Evolutionary conservation across 2,888 invertebrate genomes (phyloP).

Genomic region (Lacanobia wlatinum): DNA sequence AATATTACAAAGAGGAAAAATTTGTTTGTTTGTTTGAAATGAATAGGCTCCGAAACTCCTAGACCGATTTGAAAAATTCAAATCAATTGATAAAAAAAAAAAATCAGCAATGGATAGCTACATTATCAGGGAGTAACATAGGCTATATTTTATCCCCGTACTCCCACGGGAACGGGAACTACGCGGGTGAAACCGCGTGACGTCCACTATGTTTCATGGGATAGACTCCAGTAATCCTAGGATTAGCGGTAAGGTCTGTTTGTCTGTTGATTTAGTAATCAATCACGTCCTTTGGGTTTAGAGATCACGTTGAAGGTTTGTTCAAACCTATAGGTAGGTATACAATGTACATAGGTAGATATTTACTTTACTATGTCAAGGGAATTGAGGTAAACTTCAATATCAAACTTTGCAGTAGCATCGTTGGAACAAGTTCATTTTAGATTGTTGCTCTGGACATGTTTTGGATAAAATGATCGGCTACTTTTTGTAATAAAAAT

Average conservation of each 20-base stretch:
- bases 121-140: too few relatives aligned
- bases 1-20: too few relatives aligned
- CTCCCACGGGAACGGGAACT: too few relatives aligned
- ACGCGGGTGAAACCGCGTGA: too few relatives aligned
- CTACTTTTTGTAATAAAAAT: not conserved
- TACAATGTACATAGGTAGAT: not conserved
- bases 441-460: conserved; percentile 1
- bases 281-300: conserved; percentile 25
- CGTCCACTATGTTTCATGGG: not conserved
- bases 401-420: not conserved
- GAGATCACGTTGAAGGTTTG: conserved; percentile 10
- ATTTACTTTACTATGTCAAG: not conserved
- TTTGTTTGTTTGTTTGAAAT: too few relatives aligned
- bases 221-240: conserved; percentile 14
- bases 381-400: not conserved
- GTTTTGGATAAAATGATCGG: too few relatives aligned
- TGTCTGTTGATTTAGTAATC: conserved; percentile 20
- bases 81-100: too few relatives aligned
- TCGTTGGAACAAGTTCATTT: not conserved
- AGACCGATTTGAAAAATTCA: too few relatives aligned
- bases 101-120: too few relatives aligned
- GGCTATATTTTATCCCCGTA: too few relatives aligned
- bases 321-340: not conserved
- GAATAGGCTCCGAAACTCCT: too few relatives aligned
- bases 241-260: conserved; percentile 12